Conservation (phyloP, 2,888 invertebrate species). For the Siphonodentalium dalli region DNA sequence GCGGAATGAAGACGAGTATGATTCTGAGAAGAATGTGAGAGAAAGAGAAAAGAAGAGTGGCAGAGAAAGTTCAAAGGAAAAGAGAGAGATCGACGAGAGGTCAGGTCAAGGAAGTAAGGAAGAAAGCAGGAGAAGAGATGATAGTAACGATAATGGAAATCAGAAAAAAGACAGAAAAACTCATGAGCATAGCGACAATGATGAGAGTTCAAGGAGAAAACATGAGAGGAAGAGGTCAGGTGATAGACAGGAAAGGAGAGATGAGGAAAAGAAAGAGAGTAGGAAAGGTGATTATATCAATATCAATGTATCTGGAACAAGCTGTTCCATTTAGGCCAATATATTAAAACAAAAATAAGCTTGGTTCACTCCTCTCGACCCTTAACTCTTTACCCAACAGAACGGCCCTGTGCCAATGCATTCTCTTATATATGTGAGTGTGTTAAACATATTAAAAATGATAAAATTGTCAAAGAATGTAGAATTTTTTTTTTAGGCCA, state of each 20-base stretch:
- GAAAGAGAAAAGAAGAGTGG: constrained; percentile 1
- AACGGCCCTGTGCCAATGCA: too few relatives aligned
- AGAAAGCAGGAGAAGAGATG: neutral
- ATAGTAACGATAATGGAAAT: neutral
- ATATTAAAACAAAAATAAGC: too few relatives aligned
- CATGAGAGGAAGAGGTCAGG: neutral
- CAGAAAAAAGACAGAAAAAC: constrained; percentile 5
- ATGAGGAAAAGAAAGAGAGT: too few relatives aligned
- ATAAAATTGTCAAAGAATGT: too few relatives aligned
- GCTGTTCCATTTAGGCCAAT: too few relatives aligned
- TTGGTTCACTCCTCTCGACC: too few relatives aligned
- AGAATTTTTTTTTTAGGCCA: too few relatives aligned
- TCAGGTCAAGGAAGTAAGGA: neutral
- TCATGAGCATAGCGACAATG: too few relatives aligned
- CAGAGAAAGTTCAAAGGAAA: neutral
- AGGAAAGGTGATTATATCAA: neutral
- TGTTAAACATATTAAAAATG: too few relatives aligned
- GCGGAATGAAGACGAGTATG: constrained; percentile 3
- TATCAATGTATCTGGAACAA: neutral
- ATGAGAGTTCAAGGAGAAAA: constrained; percentile 7
- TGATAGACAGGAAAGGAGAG: constrained; percentile 7
- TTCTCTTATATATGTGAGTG: too few relatives aligned
- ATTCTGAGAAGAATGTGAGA: neutral
- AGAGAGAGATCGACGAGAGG: neutral
- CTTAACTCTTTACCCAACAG: too few relatives aligned